These are phyloP conservation scores for Agrotis puta DNA, from an alignment of 2,888 invertebrate genomes.

Conservation along the genomic window DNA sequence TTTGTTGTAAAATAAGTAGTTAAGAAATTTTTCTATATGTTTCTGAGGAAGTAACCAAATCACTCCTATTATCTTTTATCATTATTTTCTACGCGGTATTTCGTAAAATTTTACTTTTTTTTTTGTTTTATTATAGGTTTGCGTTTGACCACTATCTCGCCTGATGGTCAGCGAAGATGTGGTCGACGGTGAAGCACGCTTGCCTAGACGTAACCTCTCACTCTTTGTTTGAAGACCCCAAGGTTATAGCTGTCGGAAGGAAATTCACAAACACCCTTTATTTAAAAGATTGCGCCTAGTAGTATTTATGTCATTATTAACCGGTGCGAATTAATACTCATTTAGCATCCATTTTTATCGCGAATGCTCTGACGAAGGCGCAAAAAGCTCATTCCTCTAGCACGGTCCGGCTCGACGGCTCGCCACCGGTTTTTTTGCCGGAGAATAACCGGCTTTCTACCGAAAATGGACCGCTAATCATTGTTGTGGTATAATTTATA, in stretches of 20 bases:
- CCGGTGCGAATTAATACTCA: constrained; percentile 90
- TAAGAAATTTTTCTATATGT: no score
- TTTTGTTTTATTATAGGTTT: no score
- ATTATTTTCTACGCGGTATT: neutral
- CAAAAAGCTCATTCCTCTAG: constrained; percentile 80
- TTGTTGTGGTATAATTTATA: constrained; percentile 57
- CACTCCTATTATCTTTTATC: no score
- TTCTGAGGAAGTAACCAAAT: no score
- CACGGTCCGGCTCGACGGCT: constrained; percentile 63
- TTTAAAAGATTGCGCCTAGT: constrained; percentile 77
- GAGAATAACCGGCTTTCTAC: constrained; percentile 68
- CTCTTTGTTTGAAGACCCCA: no score
- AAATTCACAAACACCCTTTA: constrained; percentile 79
- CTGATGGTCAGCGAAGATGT: no score
- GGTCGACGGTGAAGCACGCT: no score
- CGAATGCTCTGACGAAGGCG: constrained; percentile 78
- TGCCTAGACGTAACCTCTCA: no score
- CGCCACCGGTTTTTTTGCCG: constrained; percentile 60
- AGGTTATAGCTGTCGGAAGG: no score
- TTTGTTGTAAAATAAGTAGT: no score
- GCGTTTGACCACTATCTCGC: no score
- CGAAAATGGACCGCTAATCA: constrained; percentile 81
- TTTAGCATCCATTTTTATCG: constrained; percentile 88
- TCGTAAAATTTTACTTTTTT: neutral
- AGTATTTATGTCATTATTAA: constrained; percentile 91